These are phyloP conservation scores for Eubasilissa splendida DNA, from an alignment of 2,888 invertebrate species.

Conservation along the genomic window DNA sequence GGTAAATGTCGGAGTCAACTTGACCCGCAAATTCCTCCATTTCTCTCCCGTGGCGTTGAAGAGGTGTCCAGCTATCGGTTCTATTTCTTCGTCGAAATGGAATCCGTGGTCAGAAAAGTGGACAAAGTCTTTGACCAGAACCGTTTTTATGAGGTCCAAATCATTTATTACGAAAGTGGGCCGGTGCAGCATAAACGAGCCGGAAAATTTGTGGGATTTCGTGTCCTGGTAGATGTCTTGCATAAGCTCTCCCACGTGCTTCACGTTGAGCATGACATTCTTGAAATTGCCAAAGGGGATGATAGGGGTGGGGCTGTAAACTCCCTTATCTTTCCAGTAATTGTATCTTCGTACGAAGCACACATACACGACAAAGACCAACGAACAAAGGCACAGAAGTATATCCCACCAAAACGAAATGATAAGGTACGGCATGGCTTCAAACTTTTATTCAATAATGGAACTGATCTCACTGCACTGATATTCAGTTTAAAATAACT, in stretches of 20 bases:
- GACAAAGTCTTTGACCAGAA: constrained; percentile 63
- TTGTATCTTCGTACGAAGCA: constrained; percentile 48
- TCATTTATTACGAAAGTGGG: constrained; percentile 62
- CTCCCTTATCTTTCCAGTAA: constrained; percentile 58
- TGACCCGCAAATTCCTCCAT: constrained; percentile 72
- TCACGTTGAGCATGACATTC: constrained; percentile 13
- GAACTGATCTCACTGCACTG: background rate
- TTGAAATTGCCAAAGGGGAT: constrained; percentile 44
- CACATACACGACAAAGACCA: constrained; percentile 19
- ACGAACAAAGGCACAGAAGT: background rate
- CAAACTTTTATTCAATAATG: background rate
- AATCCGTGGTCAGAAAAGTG: constrained; percentile 64
- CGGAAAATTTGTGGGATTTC: constrained; percentile 60
- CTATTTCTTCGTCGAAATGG: constrained; percentile 67
- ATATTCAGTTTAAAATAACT: background rate
- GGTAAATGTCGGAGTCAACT: constrained; percentile 69
- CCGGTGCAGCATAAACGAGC: constrained; percentile 61
- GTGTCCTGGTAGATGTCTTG: constrained; percentile 50
- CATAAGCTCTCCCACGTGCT: constrained; percentile 34
- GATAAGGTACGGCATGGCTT: background rate
- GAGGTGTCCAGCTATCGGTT: constrained; percentile 70
- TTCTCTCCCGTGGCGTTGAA: constrained; percentile 68
- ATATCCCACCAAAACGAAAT: constrained; percentile 35
- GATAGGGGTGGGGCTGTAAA: constrained; percentile 40
- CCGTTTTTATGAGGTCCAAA: constrained; percentile 61